phyloP scores from a whole-genome alignment of 2,888 invertebrate genomes.

The Teleiodes luculella region DNA sequence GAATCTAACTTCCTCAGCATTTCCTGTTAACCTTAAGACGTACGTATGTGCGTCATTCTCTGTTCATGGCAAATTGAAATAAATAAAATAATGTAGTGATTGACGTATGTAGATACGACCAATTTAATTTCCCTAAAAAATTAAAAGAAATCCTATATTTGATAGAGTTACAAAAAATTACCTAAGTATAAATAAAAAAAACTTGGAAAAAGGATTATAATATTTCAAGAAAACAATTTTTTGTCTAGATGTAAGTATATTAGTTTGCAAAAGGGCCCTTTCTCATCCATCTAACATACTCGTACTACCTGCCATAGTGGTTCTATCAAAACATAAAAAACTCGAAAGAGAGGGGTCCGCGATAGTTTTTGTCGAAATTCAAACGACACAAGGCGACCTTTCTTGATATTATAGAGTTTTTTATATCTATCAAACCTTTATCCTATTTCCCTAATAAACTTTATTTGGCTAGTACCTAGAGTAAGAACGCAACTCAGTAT shows the following conservation, averaged over 20 bases:
- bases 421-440: constrained; percentile 65
- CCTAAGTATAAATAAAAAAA: neutral
- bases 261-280: constrained; percentile 57
- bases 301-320: constrained; percentile 65
- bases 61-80: too few relatives aligned
- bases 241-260: constrained; percentile 25
- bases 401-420: constrained; percentile 57
- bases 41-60: too few relatives aligned
- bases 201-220: constrained; percentile 2
- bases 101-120: too few relatives aligned
- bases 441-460: constrained; percentile 72
- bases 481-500: constrained; percentile 23
- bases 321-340: constrained; percentile 68
- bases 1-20: too few relatives aligned
- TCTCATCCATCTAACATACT: constrained; percentile 36
- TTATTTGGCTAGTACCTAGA: constrained; percentile 63
- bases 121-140: too few relatives aligned
- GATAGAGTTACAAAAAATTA: too few relatives aligned
- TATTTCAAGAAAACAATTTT: neutral
- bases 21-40: too few relatives aligned
- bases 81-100: too few relatives aligned
- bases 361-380: constrained; percentile 60
- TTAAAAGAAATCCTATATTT: too few relatives aligned
- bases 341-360: constrained; percentile 66
- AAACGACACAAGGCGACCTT: constrained; percentile 69